These are phyloP conservation scores for Pangasianodon gigas DNA, from an alignment of 2,113 vertebrate genomes.

Conservation along the genomic window DNA sequence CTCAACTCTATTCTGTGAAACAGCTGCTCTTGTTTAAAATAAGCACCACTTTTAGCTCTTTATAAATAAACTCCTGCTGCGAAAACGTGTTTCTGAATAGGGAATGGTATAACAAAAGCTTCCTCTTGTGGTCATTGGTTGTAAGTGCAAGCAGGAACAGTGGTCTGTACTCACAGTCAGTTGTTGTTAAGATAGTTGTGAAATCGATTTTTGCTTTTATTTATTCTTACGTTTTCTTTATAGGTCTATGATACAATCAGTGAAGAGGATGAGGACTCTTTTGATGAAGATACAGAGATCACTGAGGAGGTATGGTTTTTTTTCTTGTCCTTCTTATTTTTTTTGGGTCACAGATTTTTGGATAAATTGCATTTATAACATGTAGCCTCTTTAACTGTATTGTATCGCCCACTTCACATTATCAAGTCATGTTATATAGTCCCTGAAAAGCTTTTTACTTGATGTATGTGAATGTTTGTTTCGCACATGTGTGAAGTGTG, in stretches of 20 bases:
- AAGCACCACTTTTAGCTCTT: neutral
- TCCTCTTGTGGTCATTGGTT: constrained; percentile 13
- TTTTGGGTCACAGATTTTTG: too few relatives aligned
- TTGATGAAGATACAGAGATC: constrained; percentile 95
- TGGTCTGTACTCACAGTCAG: neutral
- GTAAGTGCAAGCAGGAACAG: neutral
- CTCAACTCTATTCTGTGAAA: neutral
- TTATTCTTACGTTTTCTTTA: neutral
- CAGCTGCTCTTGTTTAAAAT: neutral
- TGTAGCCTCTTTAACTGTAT: neutral
- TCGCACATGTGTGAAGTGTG: constrained; percentile 67
- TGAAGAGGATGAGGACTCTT: constrained; percentile 87
- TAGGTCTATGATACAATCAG: constrained; percentile 94
- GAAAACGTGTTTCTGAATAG: neutral
- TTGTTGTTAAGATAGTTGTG: neutral
- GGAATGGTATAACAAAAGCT: too few relatives aligned
- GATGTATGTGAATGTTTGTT: neutral
- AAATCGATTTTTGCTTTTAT: too few relatives aligned
- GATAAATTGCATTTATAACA: neutral
- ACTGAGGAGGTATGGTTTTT: constrained; percentile 80
- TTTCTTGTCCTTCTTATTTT: neutral
- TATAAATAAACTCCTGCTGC: neutral
- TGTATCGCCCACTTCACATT: neutral
- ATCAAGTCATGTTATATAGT: neutral
- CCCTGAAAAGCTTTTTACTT: neutral